These are phyloP conservation scores for Hesperophylax magnus DNA, from an alignment of 1,140 invertebrate species.

Conservation along the genomic window DNA sequence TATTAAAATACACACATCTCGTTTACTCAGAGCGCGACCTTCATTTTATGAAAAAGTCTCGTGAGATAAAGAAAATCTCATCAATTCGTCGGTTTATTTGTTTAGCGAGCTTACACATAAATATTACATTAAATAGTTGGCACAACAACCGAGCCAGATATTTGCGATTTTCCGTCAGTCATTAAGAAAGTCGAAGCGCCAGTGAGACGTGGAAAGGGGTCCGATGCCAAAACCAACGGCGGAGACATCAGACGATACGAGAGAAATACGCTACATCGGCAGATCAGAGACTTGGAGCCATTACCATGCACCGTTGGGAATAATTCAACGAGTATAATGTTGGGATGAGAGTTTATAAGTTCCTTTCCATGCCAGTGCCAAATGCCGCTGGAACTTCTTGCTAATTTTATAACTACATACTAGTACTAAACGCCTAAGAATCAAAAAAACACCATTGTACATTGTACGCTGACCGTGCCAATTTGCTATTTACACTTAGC, in stretches of 20 bases:
- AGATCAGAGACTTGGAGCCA: too few relatives aligned
- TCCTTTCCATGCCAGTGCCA: too few relatives aligned
- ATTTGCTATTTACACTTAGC: too few relatives aligned
- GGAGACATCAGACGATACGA: not conserved
- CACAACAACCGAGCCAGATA: conserved; percentile 22
- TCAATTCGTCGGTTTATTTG: conserved; percentile 32
- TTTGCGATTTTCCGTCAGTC: conserved; percentile 13
- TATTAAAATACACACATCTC: too few relatives aligned
- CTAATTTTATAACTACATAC: too few relatives aligned
- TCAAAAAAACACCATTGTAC: too few relatives aligned
- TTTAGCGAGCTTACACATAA: conserved; percentile 22
- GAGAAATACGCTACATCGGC: not conserved
- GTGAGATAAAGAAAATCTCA: conserved; percentile 15
- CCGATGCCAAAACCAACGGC: conserved; percentile 6
- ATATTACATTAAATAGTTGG: conserved; percentile 41
- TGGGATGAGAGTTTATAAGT: too few relatives aligned
- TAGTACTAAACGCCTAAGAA: too few relatives aligned
- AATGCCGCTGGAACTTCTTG: too few relatives aligned
- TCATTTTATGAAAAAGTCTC: conserved; percentile 28
- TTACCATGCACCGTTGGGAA: too few relatives aligned
- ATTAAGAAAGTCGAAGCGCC: conserved; percentile 32
- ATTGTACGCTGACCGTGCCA: too few relatives aligned
- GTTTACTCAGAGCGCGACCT: conserved; percentile 11
- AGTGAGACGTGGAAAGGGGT: not conserved
- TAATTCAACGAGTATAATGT: too few relatives aligned